Base-by-base conservation (phyloP, 2,797 vertebrate genomes). In the Triplophysa bombifrons region DNA sequence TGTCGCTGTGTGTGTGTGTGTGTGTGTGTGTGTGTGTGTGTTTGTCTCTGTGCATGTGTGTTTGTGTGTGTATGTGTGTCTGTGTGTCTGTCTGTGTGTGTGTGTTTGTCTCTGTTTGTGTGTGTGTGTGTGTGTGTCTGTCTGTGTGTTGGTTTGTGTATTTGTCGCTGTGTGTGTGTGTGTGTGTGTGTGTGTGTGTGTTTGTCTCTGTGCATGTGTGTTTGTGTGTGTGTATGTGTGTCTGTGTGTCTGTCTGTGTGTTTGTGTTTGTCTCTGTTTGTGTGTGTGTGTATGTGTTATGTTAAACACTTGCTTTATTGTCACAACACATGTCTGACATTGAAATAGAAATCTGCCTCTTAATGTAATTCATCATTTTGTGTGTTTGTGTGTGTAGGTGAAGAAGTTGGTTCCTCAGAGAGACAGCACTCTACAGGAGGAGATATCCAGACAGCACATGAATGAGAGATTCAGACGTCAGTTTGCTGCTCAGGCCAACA, bases 401-500 rank as follows among this genome's bases (percentile, higher is more conserved):
- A 95, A 95, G 87, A 93, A 93, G 86, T 88, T 95, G 75, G 94
- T 96, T 76, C 95, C 95, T 6, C 86, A 93, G 86, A 90, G 94
- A 77, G 94, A 95, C 88, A 88, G 93, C 76, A 88, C 93, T 46
- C 90, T 96, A 87, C 95, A 95, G 85, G 95, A 96, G 87, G 95
- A 96, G 61, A 84, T 95, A 70, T 92, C 94, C 55, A 92, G 93
- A 61, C 95, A 96, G 84, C 93, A 96, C 0, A 85, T 89, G 50
- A 95, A 95, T 0, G 95, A 96, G 85, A 92, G 93, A 10, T 78
- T 94, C 56, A 93, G 95, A 17, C 93, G 94, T 72, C 95, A 95
- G 85, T 95, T 95, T 85, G 95, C 94, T 5, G 93, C 91, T 51
- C 94, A 95, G 87, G 94, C 95, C 84, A 96, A 96, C 13, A 91